Evolutionary conservation across 1,140 invertebrate genomes (phyloP), one percentile per base, ranked within the genome.

Genomic region (Trissolcus basalis): DNA sequence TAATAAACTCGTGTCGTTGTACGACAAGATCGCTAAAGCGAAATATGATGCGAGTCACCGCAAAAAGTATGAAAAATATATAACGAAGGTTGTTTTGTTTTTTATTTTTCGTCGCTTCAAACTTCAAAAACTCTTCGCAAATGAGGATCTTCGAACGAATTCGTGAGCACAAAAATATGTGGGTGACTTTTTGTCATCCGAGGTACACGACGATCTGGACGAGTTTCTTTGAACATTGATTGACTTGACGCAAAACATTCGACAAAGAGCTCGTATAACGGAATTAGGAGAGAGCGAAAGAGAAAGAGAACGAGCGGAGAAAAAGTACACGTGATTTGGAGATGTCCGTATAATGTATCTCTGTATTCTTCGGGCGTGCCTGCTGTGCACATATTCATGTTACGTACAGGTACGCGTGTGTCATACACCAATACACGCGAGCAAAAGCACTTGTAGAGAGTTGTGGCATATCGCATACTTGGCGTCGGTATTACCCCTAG

Each of bases 401-500:
- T 51, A 51, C 54, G 16, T 72, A 70, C 54, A 45, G 16, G 45
- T 47, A 49, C 43, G 16, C 19, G 41, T 70, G 64, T 67, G 69
- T 71, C 49, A 44, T 12, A 0, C 15, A 19, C 33, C n/a, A 9
- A 32, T 35, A 49, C 39, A 43, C 13, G 14, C 0, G 32, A 10
- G 1, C 4, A 12, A 6, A 9, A 35, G 35, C 61, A 43, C 68
- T 43, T 13, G 58, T 54, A 63, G 48, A 64, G 43, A 54, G 48
- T 45, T 19, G 55, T 32, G 71, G 47, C 77, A 80, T 84, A 84
- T 85, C 81, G 81, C 84, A 82, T 83, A 84, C 79, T 80, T 77
- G 79, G 56, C 71, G 74, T 65, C 48, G 73, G 77, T 82, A 86
- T 85, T 86, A 85, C 79, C 80, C 77, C 77, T 78, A 81, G 80